Base-by-base conservation (phyloP, 2,797 vertebrate species). In the Melanogrammus aeglefinus region DNA sequence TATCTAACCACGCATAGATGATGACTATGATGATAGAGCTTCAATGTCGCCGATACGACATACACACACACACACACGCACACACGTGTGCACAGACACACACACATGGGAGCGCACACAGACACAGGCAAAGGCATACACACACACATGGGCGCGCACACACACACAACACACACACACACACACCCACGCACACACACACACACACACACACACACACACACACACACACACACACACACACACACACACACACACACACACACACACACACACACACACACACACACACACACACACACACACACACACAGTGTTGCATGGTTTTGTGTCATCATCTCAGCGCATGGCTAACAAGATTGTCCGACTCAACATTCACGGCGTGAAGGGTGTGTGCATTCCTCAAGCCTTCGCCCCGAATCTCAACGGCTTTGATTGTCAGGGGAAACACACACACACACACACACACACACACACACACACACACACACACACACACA, bases 321-420 rank as follows among this genome's bases (percentile, higher is more conserved):
- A 13, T 89, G 80, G 38, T 81, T 85, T 85, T 75, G 57, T 82
- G 79, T 84, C 14, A 75, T 38, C 72, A 69, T 66, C 69, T 33
- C 3, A 27, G 75, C 1, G 44, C 44, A 29, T 27, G 74, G 72
- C 79, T 88, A 88, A 86, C 87, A 83, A 89, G 84, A 83, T 66
- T 44, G 80, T 57, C 69, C 76, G 82, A 76, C 84, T 69, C 24
- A 24, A 75, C 27, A 57, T 47, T 24, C 24, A 29, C 21, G 13
- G 31, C 33, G 36, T 74, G 35, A 24, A 70, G 82, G 29, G 35
- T 27, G 87, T 87, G 86, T 70, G 74, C 80, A 74, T 86, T 86
- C 86, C 79, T 83, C 75, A 78, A 84, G 83, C 86, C 3, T 1
- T 57, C 51, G 51, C 18, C 16, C 85, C 85, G 86, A 27, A 78